Evolutionary conservation across 2,113 vertebrate species (phyloP), one percentile per base, ranked within the genome.

Genomic region (Trogon melanurus): DNA sequence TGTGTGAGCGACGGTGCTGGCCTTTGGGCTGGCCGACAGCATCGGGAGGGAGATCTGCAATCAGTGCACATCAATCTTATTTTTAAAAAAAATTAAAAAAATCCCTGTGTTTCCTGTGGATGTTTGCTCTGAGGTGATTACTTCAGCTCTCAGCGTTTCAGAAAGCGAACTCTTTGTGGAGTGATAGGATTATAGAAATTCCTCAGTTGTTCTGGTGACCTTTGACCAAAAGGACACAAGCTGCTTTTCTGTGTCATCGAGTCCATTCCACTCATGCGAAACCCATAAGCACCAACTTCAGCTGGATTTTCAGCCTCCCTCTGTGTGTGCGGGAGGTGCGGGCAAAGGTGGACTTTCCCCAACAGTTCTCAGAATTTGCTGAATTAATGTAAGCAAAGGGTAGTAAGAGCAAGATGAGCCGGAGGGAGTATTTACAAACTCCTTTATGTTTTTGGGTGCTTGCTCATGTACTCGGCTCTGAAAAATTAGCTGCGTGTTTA

Each of bases 91-190:
- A 23, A 45, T n/a, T n/a, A n/a, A n/a, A 29, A 29, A 51, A 67
- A 36, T 14, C 48, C 67, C 44, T 45, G 2, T 3, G 26, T 32
- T 62, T 18, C 26, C 32, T 45, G 66, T 1, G 15, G 17, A 11
- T 0, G 0, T 60, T 61, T 0, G 0, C 56, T 41, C 60, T 47
- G 51, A n/a, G 78, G 13, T 1, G 1, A 17, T 41, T 13, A 6
- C 32, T 71, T 65, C 4, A 4, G 41, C 47, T 56, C 53, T 13
- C 45, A 10, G 47, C 1, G 1, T 50, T 54, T 38, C 50, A 13
- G 26, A 57, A 16, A 79, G 67, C 56, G 36, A 45, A 11, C 30
- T 53, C 26, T 47, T 47, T 21, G 4, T 21, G 71, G 36, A 21
- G 57, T 6, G 29, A n/a, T 12, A 30, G 66, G 50, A 51, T 62